These are phyloP conservation scores for Hydrotaea cyrtoneurina DNA, from an alignment of 2,888 invertebrate species.

Conservation along the genomic window DNA sequence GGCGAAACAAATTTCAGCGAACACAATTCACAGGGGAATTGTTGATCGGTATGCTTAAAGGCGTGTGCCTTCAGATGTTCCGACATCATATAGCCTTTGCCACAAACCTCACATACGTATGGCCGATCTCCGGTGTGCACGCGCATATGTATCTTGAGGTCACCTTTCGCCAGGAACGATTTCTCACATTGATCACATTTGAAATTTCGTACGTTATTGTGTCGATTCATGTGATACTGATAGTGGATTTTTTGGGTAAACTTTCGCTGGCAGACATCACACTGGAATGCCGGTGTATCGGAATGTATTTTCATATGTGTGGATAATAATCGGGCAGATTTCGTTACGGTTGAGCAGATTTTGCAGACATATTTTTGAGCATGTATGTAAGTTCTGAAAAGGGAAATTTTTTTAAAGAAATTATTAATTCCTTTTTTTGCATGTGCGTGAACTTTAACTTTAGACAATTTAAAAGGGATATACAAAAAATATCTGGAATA, in stretches of 20 bases:
- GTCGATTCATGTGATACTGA: conserved; percentile 72
- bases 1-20: conserved; percentile 73
- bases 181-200: conserved; percentile 73
- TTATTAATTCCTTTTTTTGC: too few relatives aligned
- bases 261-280: conserved; percentile 71
- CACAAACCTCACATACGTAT: conserved; percentile 74
- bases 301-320: conserved; percentile 72
- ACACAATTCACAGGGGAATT: conserved; percentile 72
- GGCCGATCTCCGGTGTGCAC: conserved; percentile 72
- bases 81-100: conserved; percentile 72
- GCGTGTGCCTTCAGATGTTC: conserved; percentile 74
- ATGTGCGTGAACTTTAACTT: too few relatives aligned
- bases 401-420: too few relatives aligned
- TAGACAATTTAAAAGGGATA: too few relatives aligned
- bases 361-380: conserved; percentile 66
- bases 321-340: conserved; percentile 67
- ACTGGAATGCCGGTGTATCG: conserved; percentile 63
- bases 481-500: too few relatives aligned
- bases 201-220: conserved; percentile 73
- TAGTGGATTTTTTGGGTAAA: conserved; percentile 74
- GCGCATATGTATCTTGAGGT: conserved; percentile 72
- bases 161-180: conserved; percentile 71
- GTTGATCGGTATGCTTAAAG: conserved; percentile 72
- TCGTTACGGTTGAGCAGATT: conserved; percentile 68
- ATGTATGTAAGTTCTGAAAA: conserved; percentile 66